Base-by-base conservation (phyloP, 2,888 invertebrate genomes). In the Aplocera efformata region DNA sequence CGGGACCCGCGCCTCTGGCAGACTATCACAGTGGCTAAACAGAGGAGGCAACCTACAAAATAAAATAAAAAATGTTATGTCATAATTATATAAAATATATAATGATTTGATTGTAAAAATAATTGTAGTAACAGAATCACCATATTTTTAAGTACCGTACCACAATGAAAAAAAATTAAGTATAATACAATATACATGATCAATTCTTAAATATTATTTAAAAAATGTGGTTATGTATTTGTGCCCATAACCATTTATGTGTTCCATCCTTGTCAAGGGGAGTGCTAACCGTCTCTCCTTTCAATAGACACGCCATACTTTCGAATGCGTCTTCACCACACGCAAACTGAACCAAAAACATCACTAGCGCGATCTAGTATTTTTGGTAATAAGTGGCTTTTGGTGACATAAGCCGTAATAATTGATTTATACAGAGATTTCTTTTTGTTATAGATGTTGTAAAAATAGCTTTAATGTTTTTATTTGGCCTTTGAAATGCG, bases 211-310 rank as follows among this genome's bases (percentile, higher is more conserved):
- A n/a, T n/a, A n/a, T n/a, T n/a, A n/a, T 10, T 1, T 31, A 38
- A 31, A 31, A 38, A 41, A 32, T 7, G 7, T 34, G 20, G 30
- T 30, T 23, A 24, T 32, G 29, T 23, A 17, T 24, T 7, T 21
- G 39, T 39, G 39, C 39, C 39, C 38, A 39, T 32, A 32, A 39
- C 39, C 39, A 10, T 32, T 36, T 67, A 38, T 79, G 77, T 79
- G 74, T 71, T 80, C 95, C 95, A 94, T 94, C 95, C 95, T 97
- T 96, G 95, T 96, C 96, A 93, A 97, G 96, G 94, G 94, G 94
- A 94, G 94, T 94, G 94, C 94, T 94, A 94, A 94, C 94, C 93
- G 90, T 94, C 97, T 97, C 97, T 97, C 97, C 97, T 97, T 96
- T 96, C 94, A 95, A 96, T 96, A 94, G 93, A 96, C 96, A 96